Evolutionary conservation across 2,113 vertebrate genomes (phyloP).

Genomic region (Coptodon bakossiorum): DNA sequence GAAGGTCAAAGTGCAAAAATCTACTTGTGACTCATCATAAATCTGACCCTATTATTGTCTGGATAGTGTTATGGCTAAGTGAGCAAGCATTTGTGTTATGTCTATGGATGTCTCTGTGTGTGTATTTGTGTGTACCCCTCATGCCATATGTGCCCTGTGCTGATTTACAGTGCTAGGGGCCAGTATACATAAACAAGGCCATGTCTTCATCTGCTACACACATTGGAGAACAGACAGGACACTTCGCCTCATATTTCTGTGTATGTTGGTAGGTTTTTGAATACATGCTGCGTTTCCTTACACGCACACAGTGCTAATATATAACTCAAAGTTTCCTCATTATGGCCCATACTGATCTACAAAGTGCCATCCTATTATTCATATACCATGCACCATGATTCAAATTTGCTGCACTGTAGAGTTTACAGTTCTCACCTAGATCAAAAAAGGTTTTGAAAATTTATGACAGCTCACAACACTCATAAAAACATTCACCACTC

Average conservation of each 20-base stretch:
- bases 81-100: constrained; percentile 30
- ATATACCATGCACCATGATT: not conserved
- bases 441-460: constrained; percentile 13
- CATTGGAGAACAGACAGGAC: constrained; percentile 34
- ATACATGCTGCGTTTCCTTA: not conserved
- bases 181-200: constrained; percentile 56
- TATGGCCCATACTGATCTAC: not conserved
- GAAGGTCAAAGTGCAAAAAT: not conserved
- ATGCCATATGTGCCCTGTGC: constrained; percentile 53
- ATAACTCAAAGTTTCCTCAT: constrained; percentile 12
- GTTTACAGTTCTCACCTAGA: not conserved
- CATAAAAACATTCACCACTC: not conserved
- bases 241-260: not conserved
- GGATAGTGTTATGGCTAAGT: constrained; percentile 12
- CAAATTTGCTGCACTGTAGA: not conserved
- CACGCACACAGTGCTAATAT: not conserved
- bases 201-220: constrained; percentile 60
- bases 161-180: constrained; percentile 57
- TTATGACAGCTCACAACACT: constrained; percentile 2
- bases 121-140: constrained; percentile 10
- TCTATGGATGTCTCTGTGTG: not conserved
- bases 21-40: constrained; percentile 1
- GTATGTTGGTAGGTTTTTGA: not conserved
- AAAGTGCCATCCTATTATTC: not conserved
- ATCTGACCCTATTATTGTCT: constrained; percentile 16